Conservation (phyloP, 1,140 invertebrate species). For the Drosophila kikkawai region DNA sequence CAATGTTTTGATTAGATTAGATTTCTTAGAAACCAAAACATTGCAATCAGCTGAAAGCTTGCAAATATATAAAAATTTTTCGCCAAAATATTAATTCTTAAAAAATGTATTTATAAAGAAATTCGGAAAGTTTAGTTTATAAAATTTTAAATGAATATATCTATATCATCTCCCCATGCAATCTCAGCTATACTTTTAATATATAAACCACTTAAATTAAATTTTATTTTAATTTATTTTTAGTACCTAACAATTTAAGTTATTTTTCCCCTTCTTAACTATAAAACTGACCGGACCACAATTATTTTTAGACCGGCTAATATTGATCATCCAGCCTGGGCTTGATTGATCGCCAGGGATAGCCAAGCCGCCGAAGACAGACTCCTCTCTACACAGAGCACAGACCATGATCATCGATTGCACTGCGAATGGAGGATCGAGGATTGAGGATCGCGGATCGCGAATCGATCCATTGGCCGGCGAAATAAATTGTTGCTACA, state of each 20-base stretch:
- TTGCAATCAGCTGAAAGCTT: not conserved
- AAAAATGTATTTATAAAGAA: not conserved
- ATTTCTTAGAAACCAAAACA: slow-evolving; percentile 2
- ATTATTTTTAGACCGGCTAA: slow-evolving; percentile 73
- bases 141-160: not conserved
- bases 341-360: slow-evolving; percentile 76
- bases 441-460: slow-evolving; percentile 10
- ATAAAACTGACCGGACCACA: slow-evolving; percentile 27
- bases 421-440: slow-evolving; percentile 23
- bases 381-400: slow-evolving; percentile 2
- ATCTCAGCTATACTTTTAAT: not conserved
- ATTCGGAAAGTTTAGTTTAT: not conserved
- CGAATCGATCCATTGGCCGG: slow-evolving; percentile 36
- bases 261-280: not conserved
- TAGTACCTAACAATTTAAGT: slow-evolving; percentile 5
- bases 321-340: slow-evolving; percentile 55
- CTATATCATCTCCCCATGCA: no score
- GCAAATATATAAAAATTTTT: not conserved
- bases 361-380: slow-evolving; percentile 5
- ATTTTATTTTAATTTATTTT: not conserved
- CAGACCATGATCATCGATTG: slow-evolving; percentile 63
- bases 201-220: not conserved
- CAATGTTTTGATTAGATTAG: slow-evolving; percentile 19
- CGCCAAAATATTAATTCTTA: not conserved
- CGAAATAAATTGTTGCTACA: slow-evolving; percentile 83